Conservation (phyloP, 2,113 vertebrate species). For the Sminthopsis crassicaudata region DNA sequence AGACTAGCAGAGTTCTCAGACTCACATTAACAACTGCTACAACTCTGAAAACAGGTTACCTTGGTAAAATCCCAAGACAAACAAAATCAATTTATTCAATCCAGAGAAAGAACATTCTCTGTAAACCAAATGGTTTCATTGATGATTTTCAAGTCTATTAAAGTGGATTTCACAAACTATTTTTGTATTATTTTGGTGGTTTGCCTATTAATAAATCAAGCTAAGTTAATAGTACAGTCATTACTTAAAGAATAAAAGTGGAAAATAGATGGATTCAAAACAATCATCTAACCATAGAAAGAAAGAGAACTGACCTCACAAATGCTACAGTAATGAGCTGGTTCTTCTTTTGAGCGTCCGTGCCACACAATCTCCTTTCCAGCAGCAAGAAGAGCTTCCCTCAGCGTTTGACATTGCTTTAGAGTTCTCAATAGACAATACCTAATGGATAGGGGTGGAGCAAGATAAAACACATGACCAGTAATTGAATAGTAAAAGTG, state of each 20-base stretch:
- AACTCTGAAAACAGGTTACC: background rate
- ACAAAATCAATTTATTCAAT: background rate
- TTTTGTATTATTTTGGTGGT: background rate
- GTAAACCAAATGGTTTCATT: background rate
- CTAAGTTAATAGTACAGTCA: background rate
- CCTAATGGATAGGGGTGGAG: slow-evolving; percentile 80
- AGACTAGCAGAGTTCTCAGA: background rate
- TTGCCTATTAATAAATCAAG: background rate
- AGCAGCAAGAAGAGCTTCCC: slow-evolving; percentile 92
- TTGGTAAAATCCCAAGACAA: background rate
- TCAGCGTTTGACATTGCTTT: slow-evolving; percentile 97
- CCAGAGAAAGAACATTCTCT: background rate
- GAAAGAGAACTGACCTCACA: slow-evolving; percentile 91
- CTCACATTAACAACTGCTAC: background rate
- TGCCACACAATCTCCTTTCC: slow-evolving; percentile 96
- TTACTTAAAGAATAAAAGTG: slow-evolving; percentile 27
- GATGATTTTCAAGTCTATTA: slow-evolving; percentile 8
- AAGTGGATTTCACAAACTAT: slow-evolving; percentile 12
- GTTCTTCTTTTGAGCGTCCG: slow-evolving; percentile 94
- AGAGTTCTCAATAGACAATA: slow-evolving; percentile 98
- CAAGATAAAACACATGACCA: slow-evolving; percentile 31
- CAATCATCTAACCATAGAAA: background rate
- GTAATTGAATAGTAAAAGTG: slow-evolving; percentile 41
- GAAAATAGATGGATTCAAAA: slow-evolving; percentile 29
- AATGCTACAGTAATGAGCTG: slow-evolving; percentile 99